phyloP scores from a whole-genome alignment of 2,888 invertebrate species.

The Tachystola acroxantha region DNA sequence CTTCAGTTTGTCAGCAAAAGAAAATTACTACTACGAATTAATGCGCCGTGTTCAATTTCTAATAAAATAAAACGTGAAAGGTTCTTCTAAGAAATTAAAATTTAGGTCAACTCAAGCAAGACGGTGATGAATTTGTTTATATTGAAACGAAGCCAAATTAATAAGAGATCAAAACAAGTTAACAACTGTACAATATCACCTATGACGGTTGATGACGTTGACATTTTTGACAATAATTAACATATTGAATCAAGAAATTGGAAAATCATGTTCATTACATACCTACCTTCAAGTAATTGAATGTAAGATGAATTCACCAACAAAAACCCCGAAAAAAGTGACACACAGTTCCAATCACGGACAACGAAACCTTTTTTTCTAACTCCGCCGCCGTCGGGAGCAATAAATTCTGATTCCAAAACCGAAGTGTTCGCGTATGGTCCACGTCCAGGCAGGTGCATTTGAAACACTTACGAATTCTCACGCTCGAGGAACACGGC shows the following conservation, averaged over 20 bases:
- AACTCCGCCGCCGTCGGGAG: neutral
- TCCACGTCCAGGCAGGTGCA: constrained; percentile 28
- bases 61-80: too few species aligned
- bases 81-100: constrained; percentile 10
- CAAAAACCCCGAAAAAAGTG: neutral
- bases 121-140: constrained; percentile 19
- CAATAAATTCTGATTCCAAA: constrained; percentile 15
- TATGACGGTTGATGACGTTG: too few species aligned
- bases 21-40: too few species aligned
- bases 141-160: constrained; percentile 21
- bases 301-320: too few species aligned
- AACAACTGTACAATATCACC: neutral
- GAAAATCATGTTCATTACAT: too few species aligned
- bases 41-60: too few species aligned
- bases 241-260: too few species aligned
- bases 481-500: constrained; percentile 31
- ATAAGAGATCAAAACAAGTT: neutral
- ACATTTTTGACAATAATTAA: too few species aligned
- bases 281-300: too few species aligned
- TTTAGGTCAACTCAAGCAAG: constrained; percentile 26
- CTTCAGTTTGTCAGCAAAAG: too few species aligned
- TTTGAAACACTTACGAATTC: constrained; percentile 34
- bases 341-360: neutral
- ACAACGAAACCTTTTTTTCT: constrained; percentile 12
- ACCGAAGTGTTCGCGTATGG: constrained; percentile 9